These are phyloP conservation scores for Hemaris fuciformis DNA, from an alignment of 2,888 invertebrate genomes.

Conservation along the genomic window DNA sequence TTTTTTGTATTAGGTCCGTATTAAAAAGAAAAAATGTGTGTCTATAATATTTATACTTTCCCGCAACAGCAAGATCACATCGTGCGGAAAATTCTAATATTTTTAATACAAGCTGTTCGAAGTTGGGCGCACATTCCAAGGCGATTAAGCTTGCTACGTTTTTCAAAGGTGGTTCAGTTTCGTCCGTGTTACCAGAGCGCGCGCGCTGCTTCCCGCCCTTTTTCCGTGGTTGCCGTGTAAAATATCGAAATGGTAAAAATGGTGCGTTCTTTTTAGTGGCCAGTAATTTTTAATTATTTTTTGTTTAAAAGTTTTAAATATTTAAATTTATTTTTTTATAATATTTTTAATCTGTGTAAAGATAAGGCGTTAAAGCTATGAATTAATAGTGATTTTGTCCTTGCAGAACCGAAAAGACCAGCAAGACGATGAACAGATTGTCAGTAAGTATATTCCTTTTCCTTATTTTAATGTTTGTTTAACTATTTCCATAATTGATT, in stretches of 20 bases:
- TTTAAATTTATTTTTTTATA: background rate
- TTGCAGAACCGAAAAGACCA: constrained; percentile 59
- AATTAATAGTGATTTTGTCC: constrained; percentile 19
- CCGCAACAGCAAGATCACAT: constrained; percentile 21
- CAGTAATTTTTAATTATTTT: constrained; percentile 16
- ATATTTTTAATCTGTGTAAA: background rate
- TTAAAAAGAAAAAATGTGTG: no score
- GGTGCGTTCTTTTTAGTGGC: constrained; percentile 48
- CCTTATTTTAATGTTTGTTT: no score
- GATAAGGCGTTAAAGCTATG: background rate
- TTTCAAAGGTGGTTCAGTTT: constrained; percentile 52
- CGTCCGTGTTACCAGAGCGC: constrained; percentile 44
- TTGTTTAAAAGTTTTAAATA: constrained; percentile 13
- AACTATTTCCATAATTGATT: no score
- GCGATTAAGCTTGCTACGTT: constrained; percentile 59
- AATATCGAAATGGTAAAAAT: constrained; percentile 45
- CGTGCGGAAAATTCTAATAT: background rate
- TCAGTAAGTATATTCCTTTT: constrained; percentile 59
- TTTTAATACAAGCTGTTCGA: constrained; percentile 12
- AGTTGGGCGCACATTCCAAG: constrained; percentile 26
- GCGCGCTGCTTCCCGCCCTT: constrained; percentile 49
- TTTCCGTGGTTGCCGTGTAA: constrained; percentile 27
- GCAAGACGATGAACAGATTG: constrained; percentile 75
- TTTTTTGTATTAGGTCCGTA: no score
- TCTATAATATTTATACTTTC: background rate